Evolutionary conservation across 2,888 invertebrate species (phyloP).

Genomic region (Meloe dianella): DNA sequence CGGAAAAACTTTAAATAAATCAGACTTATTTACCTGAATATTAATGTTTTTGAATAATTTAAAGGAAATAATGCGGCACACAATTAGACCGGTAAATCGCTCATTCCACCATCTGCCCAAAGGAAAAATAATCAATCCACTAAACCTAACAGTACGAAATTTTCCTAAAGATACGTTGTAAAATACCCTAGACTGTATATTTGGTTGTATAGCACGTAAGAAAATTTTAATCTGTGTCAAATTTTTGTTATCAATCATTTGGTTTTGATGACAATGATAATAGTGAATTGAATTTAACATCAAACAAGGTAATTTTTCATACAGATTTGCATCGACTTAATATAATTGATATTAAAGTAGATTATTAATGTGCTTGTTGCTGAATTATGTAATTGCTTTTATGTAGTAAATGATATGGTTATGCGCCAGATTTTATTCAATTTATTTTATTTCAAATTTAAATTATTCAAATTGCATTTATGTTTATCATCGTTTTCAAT

Average conservation of each 20-base stretch:
- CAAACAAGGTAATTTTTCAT: background rate
- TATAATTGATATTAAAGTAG: too few relatives aligned
- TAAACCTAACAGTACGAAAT: background rate
- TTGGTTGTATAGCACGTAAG: slow-evolving; percentile 16
- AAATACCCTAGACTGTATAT: slow-evolving; percentile 21
- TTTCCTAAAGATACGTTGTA: background rate
- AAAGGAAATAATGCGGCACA: background rate
- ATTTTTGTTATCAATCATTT: background rate
- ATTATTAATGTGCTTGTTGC: too few relatives aligned
- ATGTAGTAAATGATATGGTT: too few relatives aligned
- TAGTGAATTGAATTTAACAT: background rate
- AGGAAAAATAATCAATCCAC: background rate
- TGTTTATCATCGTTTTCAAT: too few relatives aligned
- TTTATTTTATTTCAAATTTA: too few relatives aligned
- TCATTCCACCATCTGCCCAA: slow-evolving; percentile 27
- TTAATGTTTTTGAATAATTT: background rate
- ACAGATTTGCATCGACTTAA: background rate
- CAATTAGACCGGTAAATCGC: slow-evolving; percentile 16
- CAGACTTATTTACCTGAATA: background rate
- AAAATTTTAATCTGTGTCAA: background rate
- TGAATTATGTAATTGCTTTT: too few relatives aligned
- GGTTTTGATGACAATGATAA: background rate
- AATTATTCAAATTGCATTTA: too few relatives aligned
- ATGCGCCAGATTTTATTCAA: too few relatives aligned
- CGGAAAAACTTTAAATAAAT: background rate